These are phyloP conservation scores for Takifugu ocellatus DNA, from an alignment of 2,797 vertebrate species.

Conservation along the genomic window DNA sequence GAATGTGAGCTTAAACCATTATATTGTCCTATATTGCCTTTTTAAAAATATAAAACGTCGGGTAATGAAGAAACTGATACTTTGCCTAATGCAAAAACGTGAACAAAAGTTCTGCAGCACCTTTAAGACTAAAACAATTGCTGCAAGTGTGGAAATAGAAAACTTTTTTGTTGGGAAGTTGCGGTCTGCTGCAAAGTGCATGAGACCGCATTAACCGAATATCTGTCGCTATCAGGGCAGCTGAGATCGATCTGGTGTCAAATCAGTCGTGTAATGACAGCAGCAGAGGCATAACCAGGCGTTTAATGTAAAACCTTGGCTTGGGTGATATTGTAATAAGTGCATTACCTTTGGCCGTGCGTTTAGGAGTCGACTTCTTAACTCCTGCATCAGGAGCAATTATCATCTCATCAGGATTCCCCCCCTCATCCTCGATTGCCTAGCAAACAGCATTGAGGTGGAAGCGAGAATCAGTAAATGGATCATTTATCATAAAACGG, in stretches of 20 bases:
- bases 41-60: no score
- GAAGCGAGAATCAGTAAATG: not conserved
- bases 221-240: no score
- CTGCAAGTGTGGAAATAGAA: no score
- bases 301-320: not conserved
- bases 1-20: not conserved
- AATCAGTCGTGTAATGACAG: not conserved
- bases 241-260: not conserved
- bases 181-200: no score
- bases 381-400: slow-evolving; percentile 71
- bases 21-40: no score
- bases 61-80: no score
- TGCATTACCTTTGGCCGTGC: slow-evolving; percentile 81
- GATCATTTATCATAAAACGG: no score
- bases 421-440: slow-evolving; percentile 94
- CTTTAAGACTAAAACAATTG: no score
- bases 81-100: no score
- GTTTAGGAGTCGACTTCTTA: slow-evolving; percentile 80
- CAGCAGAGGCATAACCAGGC: not conserved
- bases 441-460: slow-evolving; percentile 37
- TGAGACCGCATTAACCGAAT: no score
- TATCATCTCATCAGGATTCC: slow-evolving; percentile 86
- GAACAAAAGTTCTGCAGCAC: no score
- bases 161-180: no score
- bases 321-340: not conserved